Conservation (phyloP, 2,113 vertebrate species). For the Oxyruncus cristatus region DNA sequence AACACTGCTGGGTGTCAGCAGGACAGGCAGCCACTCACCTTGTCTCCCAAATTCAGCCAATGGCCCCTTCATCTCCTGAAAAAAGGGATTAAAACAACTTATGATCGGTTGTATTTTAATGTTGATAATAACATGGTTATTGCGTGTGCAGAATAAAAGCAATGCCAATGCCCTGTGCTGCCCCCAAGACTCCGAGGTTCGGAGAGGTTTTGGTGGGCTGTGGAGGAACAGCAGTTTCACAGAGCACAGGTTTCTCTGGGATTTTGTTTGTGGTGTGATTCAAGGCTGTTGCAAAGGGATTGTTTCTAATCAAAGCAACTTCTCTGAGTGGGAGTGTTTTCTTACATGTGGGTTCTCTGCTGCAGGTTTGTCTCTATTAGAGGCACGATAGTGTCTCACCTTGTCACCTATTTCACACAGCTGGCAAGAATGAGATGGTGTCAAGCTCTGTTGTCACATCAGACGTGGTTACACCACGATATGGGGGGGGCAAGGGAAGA, state of each 20-base stretch:
- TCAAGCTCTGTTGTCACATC: background rate
- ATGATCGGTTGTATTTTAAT: background rate
- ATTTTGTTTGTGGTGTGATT: background rate
- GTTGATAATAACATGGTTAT: background rate
- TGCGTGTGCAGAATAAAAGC: background rate
- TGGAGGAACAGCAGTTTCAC: background rate
- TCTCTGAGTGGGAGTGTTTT: rapidly evolving
- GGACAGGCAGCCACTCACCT: conserved; percentile 73
- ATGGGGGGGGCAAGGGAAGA: background rate
- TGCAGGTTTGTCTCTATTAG: background rate
- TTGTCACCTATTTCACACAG: rapidly evolving
- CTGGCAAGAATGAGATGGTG: background rate
- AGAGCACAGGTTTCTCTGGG: rapidly evolving
- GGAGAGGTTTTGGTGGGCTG: background rate
- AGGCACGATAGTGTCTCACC: background rate
- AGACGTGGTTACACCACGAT: background rate
- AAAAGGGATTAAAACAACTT: background rate
- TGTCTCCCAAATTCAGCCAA: conserved; percentile 87
- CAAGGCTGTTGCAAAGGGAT: background rate
- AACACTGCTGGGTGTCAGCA: rapidly evolving
- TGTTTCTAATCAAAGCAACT: background rate
- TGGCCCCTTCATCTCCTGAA: conserved; percentile 78
- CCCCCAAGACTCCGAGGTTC: background rate
- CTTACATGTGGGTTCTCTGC: background rate
- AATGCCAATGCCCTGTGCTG: background rate